Evolutionary conservation across 2,797 vertebrate species (phyloP), one percentile per base, ranked within the genome.

Genomic region (Iguana delicatissima): DNA sequence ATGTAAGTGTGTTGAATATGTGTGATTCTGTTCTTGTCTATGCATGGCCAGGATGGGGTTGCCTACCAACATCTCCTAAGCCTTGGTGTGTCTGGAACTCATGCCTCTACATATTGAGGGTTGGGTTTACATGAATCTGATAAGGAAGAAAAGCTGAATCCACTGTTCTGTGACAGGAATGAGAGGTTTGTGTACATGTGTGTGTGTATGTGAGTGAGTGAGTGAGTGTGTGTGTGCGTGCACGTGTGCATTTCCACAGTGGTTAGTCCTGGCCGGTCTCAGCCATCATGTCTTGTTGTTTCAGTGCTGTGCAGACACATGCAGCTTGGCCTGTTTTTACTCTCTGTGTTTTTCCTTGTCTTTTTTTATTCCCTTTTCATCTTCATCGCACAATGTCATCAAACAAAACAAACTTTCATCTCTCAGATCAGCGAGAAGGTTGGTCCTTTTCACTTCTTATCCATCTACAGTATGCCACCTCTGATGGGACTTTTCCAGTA

Each of bases 341-440:
- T 98, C 98, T 98, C 97, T 98, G 97, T 98, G 97, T 98, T 98
- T 98, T 98, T 98, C 97, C 97, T 98, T 97, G 95, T 97, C 97
- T 97, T 98, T 98, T 97, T 97, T 97, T 98, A 97, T 98, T 98
- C 98, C 98, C 97, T 98, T 97, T 97, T 97, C 98, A 98, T 99
- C 98, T 96, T 98, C 98, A 99, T 98, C 97, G 98, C 98, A 98
- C 98, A 98, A 98, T 97, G 97, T 98, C 98, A 99, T 99, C 98
- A 98, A 98, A 98, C 98, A 97, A 97, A 98, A 97, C 97, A 97
- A 98, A 97, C 97, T 98, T 97, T 98, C 98, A 98, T 98, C 98
- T 98, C 98, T 99, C 99, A 99, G 99, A 99, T 99, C 99, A 99
- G 98, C 99, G 99, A 98, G 99, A 99, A 99, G 99, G 99, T 99